These are phyloP conservation scores for Apodemus agrarius DNA, from an alignment of 2,797 vertebrate species.

Conservation along the genomic window DNA sequence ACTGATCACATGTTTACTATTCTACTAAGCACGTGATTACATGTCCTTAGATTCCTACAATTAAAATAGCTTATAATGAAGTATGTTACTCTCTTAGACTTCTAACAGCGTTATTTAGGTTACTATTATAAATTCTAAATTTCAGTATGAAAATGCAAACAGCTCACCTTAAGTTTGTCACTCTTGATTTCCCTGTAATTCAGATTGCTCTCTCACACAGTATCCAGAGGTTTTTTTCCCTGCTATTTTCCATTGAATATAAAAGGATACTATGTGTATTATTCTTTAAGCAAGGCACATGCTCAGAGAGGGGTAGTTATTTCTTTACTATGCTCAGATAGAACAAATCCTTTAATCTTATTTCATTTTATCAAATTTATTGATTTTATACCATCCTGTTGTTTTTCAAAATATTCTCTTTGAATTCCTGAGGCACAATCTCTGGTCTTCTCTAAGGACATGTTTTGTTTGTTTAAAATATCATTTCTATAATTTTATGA, in stretches of 20 bases:
- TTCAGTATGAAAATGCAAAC: conserved; percentile 41
- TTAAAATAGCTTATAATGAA: conserved; percentile 60
- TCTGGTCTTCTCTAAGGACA: not conserved
- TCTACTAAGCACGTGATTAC: not conserved
- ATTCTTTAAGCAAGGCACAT: not conserved
- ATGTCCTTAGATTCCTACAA: conserved; percentile 3
- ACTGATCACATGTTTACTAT: not conserved
- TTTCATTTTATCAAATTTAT: not conserved
- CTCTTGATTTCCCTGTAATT: not conserved
- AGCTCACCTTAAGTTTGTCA: not conserved
- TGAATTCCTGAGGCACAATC: not conserved
- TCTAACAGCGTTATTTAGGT: conserved; percentile 26
- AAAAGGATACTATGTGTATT: not conserved
- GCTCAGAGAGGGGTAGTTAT: not conserved
- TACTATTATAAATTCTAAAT: conserved; percentile 37
- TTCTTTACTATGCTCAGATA: not conserved
- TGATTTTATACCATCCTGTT: not conserved
- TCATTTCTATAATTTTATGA: conserved; percentile 14
- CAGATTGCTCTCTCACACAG: conserved; percentile 31
- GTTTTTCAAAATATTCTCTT: not conserved
- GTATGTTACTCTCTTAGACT: conserved; percentile 17
- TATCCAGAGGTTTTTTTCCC: not conserved
- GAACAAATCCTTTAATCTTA: not conserved
- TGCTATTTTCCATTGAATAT: not conserved
- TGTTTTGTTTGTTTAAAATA: conserved; percentile 37